Evolutionary conservation across 2,888 invertebrate species (phyloP).

Genomic region (Azorinus chamasolen): DNA sequence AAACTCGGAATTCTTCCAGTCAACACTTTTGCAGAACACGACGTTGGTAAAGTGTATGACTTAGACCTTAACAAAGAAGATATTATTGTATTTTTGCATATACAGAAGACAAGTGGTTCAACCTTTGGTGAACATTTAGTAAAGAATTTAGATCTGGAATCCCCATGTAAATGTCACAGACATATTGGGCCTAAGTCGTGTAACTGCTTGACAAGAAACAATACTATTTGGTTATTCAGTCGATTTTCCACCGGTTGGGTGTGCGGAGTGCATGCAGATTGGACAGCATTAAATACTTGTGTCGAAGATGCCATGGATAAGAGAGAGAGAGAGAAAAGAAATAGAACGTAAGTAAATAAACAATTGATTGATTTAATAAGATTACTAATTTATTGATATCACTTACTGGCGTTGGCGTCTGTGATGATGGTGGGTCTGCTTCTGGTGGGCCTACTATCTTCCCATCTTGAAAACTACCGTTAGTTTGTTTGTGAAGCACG

Average conservation of each 20-base stretch:
- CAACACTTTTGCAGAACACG: constrained; percentile 36
- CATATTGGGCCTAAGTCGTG: constrained; percentile 95
- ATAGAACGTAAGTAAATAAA: constrained; percentile 89
- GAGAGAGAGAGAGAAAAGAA: constrained; percentile 93
- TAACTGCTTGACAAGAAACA: constrained; percentile 78
- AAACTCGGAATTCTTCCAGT: constrained; percentile 48
- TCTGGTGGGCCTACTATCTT: no score
- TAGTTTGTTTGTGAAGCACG: no score
- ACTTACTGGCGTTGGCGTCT: no score
- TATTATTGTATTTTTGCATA: constrained; percentile 99
- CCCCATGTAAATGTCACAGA: constrained; percentile 97
- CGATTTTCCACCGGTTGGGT: constrained; percentile 85
- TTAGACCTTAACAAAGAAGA: constrained; percentile 91
- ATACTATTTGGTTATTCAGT: constrained; percentile 92
- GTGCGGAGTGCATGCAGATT: constrained; percentile 99
- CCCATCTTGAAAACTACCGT: no score
- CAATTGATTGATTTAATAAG: no score
- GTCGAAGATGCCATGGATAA: constrained; percentile 94
- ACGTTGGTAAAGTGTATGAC: constrained; percentile 90
- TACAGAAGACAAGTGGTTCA: constrained; percentile 99
- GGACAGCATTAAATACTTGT: constrained; percentile 93
- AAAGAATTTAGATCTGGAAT: constrained; percentile 95
- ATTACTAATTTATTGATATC: no score
- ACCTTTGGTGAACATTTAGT: constrained; percentile 98
- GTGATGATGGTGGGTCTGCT: no score